A percentile compares a stretch with the other conserved stretches of the same genome.
Conservation (phyloP, 2,888 invertebrate genomes). For the Disparrhopalites patrizii region DNA sequence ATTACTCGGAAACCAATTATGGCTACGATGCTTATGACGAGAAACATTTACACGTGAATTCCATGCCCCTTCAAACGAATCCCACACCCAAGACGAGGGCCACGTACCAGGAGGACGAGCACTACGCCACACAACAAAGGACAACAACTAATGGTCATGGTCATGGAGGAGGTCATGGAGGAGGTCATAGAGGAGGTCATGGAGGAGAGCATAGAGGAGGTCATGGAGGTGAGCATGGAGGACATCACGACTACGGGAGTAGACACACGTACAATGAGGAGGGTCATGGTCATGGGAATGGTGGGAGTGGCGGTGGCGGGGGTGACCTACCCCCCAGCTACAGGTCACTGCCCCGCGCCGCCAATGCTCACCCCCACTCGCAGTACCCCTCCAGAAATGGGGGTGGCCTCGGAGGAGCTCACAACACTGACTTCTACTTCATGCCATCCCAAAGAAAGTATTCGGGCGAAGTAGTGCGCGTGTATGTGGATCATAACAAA, state of each 20-base stretch:
- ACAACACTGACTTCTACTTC: constrained; percentile 86
- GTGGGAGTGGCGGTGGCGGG: constrained; percentile 58
- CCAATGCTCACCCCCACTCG: constrained; percentile 27
- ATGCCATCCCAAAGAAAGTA: constrained; percentile 93
- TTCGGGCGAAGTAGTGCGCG: constrained; percentile 82
- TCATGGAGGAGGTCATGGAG: too few relatives aligned
- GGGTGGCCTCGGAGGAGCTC: constrained; percentile 17
- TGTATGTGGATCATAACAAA: constrained; percentile 76
- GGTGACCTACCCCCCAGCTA: constrained; percentile 39
- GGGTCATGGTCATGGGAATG: background rate
- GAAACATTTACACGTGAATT: constrained; percentile 54
- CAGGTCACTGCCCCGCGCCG: constrained; percentile 51
- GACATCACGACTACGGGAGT: constrained; percentile 21
- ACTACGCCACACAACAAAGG: constrained; percentile 24
- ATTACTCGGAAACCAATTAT: constrained; percentile 78
- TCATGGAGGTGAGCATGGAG: constrained; percentile 27
- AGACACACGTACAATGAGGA: constrained; percentile 19
- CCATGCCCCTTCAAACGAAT: constrained; percentile 43
- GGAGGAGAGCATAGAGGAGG: too few relatives aligned
- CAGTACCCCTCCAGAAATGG: constrained; percentile 6
- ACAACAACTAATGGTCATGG: too few relatives aligned
- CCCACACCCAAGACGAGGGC: constrained; percentile 14
- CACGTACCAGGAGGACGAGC: constrained; percentile 18
- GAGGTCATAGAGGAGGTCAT: too few relatives aligned
- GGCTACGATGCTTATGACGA: constrained; percentile 84